Evolutionary conservation across 2,888 invertebrate species (phyloP).

Genomic region (Drosophila neonasuta): DNA sequence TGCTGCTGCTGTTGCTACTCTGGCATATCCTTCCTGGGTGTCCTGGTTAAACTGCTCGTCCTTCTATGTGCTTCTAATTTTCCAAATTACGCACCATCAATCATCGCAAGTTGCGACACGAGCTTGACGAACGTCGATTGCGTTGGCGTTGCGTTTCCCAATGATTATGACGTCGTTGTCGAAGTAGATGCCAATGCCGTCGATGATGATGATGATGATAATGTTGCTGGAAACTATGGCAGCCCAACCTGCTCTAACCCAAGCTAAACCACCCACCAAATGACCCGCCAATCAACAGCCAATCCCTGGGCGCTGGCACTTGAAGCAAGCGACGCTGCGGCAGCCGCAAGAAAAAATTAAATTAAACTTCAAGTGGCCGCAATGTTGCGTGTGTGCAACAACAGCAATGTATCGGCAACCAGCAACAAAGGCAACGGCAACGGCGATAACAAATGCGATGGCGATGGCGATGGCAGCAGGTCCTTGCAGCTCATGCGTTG

Average conservation of each 20-base stretch:
- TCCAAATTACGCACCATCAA: constrained; percentile 81
- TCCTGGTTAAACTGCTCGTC: constrained; percentile 18
- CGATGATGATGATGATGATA: constrained; percentile 26
- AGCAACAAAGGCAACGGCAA: no score
- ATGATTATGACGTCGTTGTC: constrained; percentile 49
- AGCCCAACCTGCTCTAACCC: constrained; percentile 19
- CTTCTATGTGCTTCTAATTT: constrained; percentile 72
- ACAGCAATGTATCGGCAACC: constrained; percentile 13
- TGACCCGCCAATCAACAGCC: constrained; percentile 54
- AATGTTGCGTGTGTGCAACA: constrained; percentile 58
- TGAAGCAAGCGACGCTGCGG: constrained; percentile 65
- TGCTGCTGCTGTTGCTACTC: constrained; percentile 12
- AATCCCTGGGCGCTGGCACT: constrained; percentile 68
- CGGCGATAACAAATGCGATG: neutral
- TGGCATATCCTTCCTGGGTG: constrained; percentile 12
- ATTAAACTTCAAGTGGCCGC: constrained; percentile 76
- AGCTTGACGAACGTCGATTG: constrained; percentile 71
- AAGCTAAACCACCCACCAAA: constrained; percentile 29
- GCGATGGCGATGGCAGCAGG: constrained; percentile 31
- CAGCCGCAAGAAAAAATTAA: constrained; percentile 74
- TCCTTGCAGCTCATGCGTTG: constrained; percentile 36
- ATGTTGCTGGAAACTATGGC: constrained; percentile 53
- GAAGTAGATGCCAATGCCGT: constrained; percentile 3
- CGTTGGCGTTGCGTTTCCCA: constrained; percentile 34
- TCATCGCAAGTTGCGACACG: constrained; percentile 72